Base-by-base conservation (phyloP, 2,797 vertebrate genomes). In the Sebastiscus tertius region DNA sequence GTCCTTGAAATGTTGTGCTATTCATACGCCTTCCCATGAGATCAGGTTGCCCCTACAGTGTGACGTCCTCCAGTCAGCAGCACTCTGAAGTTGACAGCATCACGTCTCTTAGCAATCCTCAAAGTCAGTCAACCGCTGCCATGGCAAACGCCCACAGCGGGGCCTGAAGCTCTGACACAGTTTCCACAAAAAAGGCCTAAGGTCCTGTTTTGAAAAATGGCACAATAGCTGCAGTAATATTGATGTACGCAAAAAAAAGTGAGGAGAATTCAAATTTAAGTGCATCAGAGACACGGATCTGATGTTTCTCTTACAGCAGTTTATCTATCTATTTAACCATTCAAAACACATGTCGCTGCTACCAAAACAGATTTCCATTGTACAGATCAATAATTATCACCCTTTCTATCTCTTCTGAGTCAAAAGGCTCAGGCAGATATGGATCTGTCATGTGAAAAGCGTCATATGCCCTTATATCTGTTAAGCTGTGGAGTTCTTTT, bases 401-500 rank as follows among this genome's bases (percentile, higher is more conserved):
- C 20, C 0, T 29, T 27, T 70, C 3, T 42, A 7, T 22, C 42
- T n/a, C 29, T 13, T 34, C 31, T 18, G 4, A 7, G 16, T 87
- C 6, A 75, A 84, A 81, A 79, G 22, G 54, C 36, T 80, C 8
- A 67, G 68, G 34, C 18, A 7, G 6, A 66, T 79, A 46, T 42
- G 39, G 39, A 16, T 84, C 69, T 75, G 46, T 88, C 74, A 70
- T 46, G 61, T 56, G 61, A 67, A 83, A 85, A 80, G 39, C 62
- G 39, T 24, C 33, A 49, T 5, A 54, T 26, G 70, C 72, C 60
- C 67, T 81, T n/a, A 61, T 49, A 60, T 79, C 64, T 82, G 69
- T 74, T 81, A 33, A 79, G 54, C 77, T 78, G 49, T 11, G 10
- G 58, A 84, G 59, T 60, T 81, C 42, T 78, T 82, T 82, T 82